Evolutionary conservation across 2,888 invertebrate species (phyloP).

Genomic region (Phengaris arion): DNA sequence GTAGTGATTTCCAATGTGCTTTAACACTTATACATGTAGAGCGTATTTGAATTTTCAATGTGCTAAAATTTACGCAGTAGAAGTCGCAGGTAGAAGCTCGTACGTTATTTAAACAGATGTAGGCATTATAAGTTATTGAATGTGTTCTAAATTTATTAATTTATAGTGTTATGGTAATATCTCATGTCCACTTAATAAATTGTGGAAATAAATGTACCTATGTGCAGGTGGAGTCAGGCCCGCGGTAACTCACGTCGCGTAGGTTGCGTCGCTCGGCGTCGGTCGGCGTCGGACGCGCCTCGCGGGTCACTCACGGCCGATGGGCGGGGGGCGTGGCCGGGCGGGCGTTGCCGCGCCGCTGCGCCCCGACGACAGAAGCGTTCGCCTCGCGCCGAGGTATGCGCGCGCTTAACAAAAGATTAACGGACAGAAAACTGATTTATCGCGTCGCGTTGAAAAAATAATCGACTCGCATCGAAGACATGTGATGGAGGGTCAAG

Average conservation of each 20-base stretch:
- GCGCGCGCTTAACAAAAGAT: slow-evolving; percentile 61
- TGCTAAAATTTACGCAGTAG: not conserved
- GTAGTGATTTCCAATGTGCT: no score
- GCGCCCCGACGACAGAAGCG: slow-evolving; percentile 90
- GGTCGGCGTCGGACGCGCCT: slow-evolving; percentile 36
- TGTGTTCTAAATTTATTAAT: slow-evolving; percentile 30
- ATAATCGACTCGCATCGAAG: slow-evolving; percentile 65
- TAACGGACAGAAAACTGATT: slow-evolving; percentile 74
- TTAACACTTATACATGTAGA: no score
- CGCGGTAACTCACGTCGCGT: slow-evolving; percentile 21
- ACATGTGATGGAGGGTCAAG: slow-evolving; percentile 75
- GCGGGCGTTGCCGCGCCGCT: slow-evolving; percentile 71
- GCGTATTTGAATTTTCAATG: no score
- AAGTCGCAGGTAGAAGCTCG: not conserved
- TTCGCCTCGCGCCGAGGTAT: slow-evolving; percentile 69
- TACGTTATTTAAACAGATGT: not conserved
- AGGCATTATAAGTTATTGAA: slow-evolving; percentile 32
- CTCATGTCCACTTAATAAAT: slow-evolving; percentile 20
- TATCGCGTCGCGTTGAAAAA: slow-evolving; percentile 78
- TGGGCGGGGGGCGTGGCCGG: slow-evolving; percentile 55
- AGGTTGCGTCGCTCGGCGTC: slow-evolving; percentile 46
- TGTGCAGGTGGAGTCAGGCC: slow-evolving; percentile 19
- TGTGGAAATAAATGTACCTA: slow-evolving; percentile 17
- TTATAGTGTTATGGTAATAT: slow-evolving; percentile 21
- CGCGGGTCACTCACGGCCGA: slow-evolving; percentile 41